Evolutionary conservation across 2,797 vertebrate genomes (phyloP).

Genomic region (Lerista edwardsae): DNA sequence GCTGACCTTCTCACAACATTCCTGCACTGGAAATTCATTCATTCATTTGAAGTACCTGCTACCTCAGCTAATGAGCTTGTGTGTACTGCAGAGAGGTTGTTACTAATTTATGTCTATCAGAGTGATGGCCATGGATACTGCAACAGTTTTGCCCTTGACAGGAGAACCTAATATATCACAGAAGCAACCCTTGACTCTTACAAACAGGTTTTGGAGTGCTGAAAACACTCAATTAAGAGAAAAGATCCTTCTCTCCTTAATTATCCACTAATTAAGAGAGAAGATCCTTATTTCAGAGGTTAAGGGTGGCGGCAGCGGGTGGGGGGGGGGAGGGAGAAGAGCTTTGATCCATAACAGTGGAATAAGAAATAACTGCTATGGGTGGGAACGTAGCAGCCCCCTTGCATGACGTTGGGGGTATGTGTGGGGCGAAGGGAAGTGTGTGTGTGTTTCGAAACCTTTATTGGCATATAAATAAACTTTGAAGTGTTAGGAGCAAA

Average conservation of each 20-base stretch:
- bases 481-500: constrained; percentile 41
- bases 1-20: too few species aligned
- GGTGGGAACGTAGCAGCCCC: constrained; percentile 2
- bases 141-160: neutral
- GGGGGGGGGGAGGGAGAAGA: constrained; percentile 2
- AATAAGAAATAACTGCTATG: constrained; percentile 53
- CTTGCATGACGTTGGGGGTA: accelerated
- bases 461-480: too few species aligned
- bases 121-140: neutral
- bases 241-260: constrained; percentile 40
- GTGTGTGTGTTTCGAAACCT: too few species aligned
- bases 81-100: neutral
- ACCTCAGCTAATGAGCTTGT: neutral
- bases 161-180: constrained; percentile 33
- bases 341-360: constrained; percentile 53
- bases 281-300: constrained; percentile 49
- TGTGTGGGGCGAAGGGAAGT: neutral
- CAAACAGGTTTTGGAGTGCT: constrained; percentile 6
- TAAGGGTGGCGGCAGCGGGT: constrained; percentile 45
- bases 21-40: too few species aligned
- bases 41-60: neutral
- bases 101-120: too few species aligned
- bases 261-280: neutral
- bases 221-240: constrained; percentile 36
- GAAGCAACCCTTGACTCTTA: constrained; percentile 38